Percentiles rank a stretch among this genome's conserved stretches.
Conservation (phyloP, 2,888 invertebrate genomes). For the Drosophila vallismaia region DNA sequence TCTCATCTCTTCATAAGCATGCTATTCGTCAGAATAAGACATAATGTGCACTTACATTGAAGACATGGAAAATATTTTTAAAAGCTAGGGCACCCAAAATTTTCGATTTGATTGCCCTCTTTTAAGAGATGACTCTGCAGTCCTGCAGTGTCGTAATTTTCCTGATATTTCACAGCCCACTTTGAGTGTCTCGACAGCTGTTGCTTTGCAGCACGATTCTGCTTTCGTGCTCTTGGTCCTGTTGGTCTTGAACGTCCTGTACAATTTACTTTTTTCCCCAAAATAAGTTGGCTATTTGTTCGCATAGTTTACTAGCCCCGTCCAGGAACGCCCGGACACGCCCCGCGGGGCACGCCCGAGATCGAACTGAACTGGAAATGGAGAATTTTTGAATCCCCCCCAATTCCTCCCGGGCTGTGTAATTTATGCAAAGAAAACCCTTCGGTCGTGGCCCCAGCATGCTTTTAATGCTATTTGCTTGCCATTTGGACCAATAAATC, state of each 20-base stretch:
- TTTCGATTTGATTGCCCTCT: neutral
- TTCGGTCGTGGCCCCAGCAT: slow-evolving; percentile 60
- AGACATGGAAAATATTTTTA: neutral
- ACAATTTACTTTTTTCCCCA: slow-evolving; percentile 38
- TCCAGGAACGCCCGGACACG: slow-evolving; percentile 43
- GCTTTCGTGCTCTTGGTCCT: slow-evolving; percentile 6
- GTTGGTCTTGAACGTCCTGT: neutral
- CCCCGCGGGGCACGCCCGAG: slow-evolving; percentile 26
- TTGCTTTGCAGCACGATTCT: slow-evolving; percentile 34
- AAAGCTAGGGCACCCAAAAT: neutral
- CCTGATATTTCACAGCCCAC: slow-evolving; percentile 30
- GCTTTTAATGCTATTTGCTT: slow-evolving; percentile 77
- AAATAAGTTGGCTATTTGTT: slow-evolving; percentile 48
- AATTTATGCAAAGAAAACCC: slow-evolving; percentile 71
- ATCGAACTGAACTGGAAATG: slow-evolving; percentile 18
- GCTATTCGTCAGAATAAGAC: neutral
- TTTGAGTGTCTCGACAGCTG: slow-evolving; percentile 33
- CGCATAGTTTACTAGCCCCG: slow-evolving; percentile 55
- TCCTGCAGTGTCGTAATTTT: slow-evolving; percentile 25
- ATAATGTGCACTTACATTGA: neutral
- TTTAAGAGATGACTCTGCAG: slow-evolving; percentile 22
- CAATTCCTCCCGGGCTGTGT: slow-evolving; percentile 36
- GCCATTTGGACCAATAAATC: slow-evolving; percentile 78
- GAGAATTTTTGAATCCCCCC: slow-evolving; percentile 40
- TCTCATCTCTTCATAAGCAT: neutral